Conservation (phyloP, 2,797 vertebrate species). For the Phrynocephalus forsythii region DNA sequence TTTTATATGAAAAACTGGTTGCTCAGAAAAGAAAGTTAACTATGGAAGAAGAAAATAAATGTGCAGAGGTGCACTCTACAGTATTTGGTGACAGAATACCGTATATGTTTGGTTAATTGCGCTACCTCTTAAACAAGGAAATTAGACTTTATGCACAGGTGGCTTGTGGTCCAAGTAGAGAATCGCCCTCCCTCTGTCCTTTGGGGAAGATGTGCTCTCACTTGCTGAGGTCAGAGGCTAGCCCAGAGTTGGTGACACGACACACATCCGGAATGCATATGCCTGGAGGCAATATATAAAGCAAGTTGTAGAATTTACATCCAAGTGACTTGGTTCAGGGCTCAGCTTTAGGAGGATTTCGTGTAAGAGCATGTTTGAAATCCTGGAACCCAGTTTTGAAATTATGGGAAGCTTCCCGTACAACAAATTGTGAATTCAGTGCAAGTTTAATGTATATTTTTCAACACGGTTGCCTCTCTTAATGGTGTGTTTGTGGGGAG, state of each 20-base stretch:
- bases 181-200: too few relatives aligned
- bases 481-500: too few relatives aligned
- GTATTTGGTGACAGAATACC: neutral
- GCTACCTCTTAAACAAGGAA: neutral
- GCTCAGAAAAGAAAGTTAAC: neutral
- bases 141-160: neutral
- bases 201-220: too few relatives aligned
- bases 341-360: neutral
- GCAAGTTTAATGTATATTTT: neutral
- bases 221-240: too few relatives aligned
- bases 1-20: neutral
- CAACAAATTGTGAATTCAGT: neutral
- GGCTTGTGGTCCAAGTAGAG: too few relatives aligned
- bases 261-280: too few relatives aligned
- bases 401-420: neutral
- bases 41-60: neutral
- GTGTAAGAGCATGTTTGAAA: neutral
- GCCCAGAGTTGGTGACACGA: too few relatives aligned
- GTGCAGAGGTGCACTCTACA: neutral
- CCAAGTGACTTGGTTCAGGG: neutral
- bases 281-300: neutral
- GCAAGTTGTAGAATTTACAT: neutral
- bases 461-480: neutral
- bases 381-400: neutral
- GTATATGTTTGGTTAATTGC: neutral